Evolutionary conservation across 2,113 vertebrate genomes (phyloP).

Genomic region (human (Homo sapiens)): DNA sequence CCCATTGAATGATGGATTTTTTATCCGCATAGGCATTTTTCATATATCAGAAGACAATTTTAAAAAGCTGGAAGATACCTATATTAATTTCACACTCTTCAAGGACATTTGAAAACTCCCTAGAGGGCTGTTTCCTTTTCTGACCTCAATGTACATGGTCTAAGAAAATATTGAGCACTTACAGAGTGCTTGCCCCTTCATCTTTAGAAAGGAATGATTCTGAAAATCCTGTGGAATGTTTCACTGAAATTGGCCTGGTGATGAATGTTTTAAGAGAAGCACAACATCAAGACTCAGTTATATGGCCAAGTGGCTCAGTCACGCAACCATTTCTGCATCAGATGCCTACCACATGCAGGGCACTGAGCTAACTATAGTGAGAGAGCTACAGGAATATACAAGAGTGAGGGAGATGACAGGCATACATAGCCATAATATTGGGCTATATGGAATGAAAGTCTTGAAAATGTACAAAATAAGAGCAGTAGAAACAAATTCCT

Average conservation of each 20-base stretch:
- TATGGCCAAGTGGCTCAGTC: background rate
- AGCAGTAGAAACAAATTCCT: background rate
- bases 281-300: background rate
- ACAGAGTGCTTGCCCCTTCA: background rate
- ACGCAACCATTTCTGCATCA: too few species aligned
- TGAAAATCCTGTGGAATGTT: background rate
- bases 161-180: constrained; percentile 35
- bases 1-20: constrained; percentile 78
- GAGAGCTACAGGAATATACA: background rate
- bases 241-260: background rate
- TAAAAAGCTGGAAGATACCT: constrained; percentile 73
- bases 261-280: background rate
- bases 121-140: constrained; percentile 56
- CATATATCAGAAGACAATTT: constrained; percentile 79
- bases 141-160: constrained; percentile 11
- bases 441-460: fast-evolving
- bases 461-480: background rate
- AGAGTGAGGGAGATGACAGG: background rate
- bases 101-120: constrained; percentile 75
- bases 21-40: constrained; percentile 80
- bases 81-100: constrained; percentile 69
- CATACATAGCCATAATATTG: background rate
- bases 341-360: background rate
- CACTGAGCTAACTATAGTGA: background rate
- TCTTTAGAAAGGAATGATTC: background rate